Percentiles rank a stretch among this genome's conserved stretches.
Evolutionary conservation across 2,113 vertebrate genomes (phyloP).

Genomic region (Lanius ludovicianus): DNA sequence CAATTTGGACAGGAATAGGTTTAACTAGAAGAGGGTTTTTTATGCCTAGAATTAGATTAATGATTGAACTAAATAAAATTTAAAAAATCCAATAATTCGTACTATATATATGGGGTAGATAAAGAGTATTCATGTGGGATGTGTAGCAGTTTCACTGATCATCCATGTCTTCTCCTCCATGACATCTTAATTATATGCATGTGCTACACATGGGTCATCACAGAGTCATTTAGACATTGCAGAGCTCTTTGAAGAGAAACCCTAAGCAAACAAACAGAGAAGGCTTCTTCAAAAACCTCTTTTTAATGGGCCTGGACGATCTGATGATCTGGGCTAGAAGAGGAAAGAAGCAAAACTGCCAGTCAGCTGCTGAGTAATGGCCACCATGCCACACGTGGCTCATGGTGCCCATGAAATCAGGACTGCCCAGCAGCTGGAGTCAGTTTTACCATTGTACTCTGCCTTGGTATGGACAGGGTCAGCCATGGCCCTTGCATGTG

Average conservation of each 20-base stretch:
- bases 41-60: not conserved
- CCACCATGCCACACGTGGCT: fast-evolving
- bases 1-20: not conserved
- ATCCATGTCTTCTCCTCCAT: not conserved
- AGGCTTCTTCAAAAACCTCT: not conserved
- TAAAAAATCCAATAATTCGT: not conserved
- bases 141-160: not conserved
- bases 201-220: not conserved
- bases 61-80: not conserved
- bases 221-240: not conserved
- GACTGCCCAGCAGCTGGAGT: not conserved
- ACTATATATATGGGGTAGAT: not conserved
- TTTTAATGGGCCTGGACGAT: not conserved
- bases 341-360: not conserved
- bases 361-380: not conserved
- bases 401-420: not conserved
- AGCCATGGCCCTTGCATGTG: not conserved
- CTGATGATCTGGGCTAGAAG: not conserved
- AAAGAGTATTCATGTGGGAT: not conserved
- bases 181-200: not conserved
- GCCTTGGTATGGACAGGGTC: not conserved
- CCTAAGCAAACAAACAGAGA: not conserved
- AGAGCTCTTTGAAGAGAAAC: not conserved
- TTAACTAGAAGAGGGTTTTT: not conserved
- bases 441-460: no score